phyloP scores from a whole-genome alignment of 1,140 invertebrate genomes.

The Drosophila tani region DNA sequence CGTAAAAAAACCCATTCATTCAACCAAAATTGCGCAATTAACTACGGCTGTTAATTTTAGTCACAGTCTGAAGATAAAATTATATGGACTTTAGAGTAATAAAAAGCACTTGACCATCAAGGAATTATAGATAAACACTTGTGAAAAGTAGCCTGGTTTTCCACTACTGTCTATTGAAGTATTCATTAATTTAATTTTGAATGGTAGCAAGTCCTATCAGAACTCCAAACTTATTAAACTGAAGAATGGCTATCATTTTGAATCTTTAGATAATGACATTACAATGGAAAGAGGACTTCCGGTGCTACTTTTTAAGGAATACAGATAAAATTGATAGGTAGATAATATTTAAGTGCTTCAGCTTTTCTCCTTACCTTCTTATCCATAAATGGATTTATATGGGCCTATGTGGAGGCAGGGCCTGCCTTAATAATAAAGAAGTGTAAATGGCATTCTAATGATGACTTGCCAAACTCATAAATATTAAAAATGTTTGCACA shows the following conservation, averaged over 20 bases:
- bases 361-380: too few species aligned
- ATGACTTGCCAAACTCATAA: background rate
- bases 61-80: background rate
- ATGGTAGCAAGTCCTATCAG: background rate
- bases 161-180: too few species aligned
- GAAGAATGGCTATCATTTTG: background rate
- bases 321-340: background rate
- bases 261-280: background rate
- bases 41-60: background rate
- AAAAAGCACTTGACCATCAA: background rate
- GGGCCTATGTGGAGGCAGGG: background rate
- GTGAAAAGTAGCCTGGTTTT: too few species aligned
- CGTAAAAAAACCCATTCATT: background rate
- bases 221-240: background rate
- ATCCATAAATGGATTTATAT: too few species aligned
- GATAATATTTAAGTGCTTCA: too few species aligned
- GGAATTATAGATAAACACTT: too few species aligned
- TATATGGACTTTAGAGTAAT: constrained; percentile 7
- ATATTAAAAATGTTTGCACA: background rate
- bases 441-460: background rate
- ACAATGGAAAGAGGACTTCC: background rate
- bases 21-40: background rate
- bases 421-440: background rate
- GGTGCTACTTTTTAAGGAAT: background rate
- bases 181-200: background rate